These are phyloP conservation scores for Caenorhabditis sp. DNA, from an alignment of 2,888 invertebrate species.

Conservation along the genomic window DNA sequence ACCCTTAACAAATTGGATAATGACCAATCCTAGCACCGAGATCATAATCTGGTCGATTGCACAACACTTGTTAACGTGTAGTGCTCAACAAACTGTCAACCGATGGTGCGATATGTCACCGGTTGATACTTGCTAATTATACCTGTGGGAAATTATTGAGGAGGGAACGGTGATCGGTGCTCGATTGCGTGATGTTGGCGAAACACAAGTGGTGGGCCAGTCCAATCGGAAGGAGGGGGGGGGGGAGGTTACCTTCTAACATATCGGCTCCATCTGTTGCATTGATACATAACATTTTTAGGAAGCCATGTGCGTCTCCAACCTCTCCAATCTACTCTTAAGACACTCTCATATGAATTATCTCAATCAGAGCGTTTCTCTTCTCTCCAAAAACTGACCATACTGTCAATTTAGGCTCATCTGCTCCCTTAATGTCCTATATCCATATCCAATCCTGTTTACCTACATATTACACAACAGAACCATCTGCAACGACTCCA, in stretches of 20 bases:
- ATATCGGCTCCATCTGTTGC: constrained; percentile 52
- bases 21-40: constrained; percentile 11
- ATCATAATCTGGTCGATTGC: constrained; percentile 28
- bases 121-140: constrained; percentile 40
- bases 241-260: constrained; percentile 36
- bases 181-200: constrained; percentile 45
- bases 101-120: constrained; percentile 52
- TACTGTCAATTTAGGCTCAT: constrained; percentile 11
- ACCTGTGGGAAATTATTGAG: constrained; percentile 12
- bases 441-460: constrained; percentile 36
- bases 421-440: neutral
- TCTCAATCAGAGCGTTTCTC: constrained; percentile 33
- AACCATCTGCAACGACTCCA: constrained; percentile 41
- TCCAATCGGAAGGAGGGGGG: constrained; percentile 17
- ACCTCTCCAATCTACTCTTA: constrained; percentile 39
- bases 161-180: constrained; percentile 46
- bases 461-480: constrained; percentile 35
- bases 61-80: constrained; percentile 31
- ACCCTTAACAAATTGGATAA: constrained; percentile 30
- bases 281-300: constrained; percentile 36
- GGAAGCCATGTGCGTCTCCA: constrained; percentile 42
- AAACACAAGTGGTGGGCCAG: constrained; percentile 39
- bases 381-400: constrained; percentile 15
- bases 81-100: constrained; percentile 52
- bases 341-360: constrained; percentile 46